Base-by-base conservation (phyloP, 2,888 invertebrate species). In the Parnassius glacialis region DNA sequence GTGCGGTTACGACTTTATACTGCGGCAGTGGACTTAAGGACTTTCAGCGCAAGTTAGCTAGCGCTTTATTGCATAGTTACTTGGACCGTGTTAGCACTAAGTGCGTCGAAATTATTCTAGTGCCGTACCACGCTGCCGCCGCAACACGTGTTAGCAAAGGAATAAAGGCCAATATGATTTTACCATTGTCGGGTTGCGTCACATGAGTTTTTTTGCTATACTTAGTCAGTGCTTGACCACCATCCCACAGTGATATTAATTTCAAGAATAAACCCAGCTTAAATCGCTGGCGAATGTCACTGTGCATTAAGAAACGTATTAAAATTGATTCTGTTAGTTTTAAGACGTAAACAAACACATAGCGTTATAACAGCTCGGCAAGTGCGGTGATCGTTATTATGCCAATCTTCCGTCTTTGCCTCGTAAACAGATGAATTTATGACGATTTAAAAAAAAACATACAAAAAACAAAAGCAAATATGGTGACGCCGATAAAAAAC, bases 371-470 rank as follows among this genome's bases (percentile, higher is more conserved):
- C 57, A 13, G 51, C 7, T 1, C 57, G 12, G 16, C 41, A 12
- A 7, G 51, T 10, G 25, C 48, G 16, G 20, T 11, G 60, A 51
- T 45, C 52, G 12, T 57, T 57, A 61, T 57, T 45, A 11, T 41
- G 47, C 12, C 57, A 20, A 58, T 16, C 47, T 16, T 45, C 41
- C 52, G 52, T 5, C 52, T 47, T 25, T 16, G 42, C 20, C 43
- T 57, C 56, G 61, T 61, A 61, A 61, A 61, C 44, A 57, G 41
- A 42, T 56, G 20, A 57, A 57, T 52, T 52, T 61, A 61, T 42
- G 13, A 20, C 42, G 44, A 9, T 25, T 20, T 16, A n/a, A 20
- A 51, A 44, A 13, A 44, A 45, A 12, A 61, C 13, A 44, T 13
- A 34, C 51, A 25, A 13, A 41, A 51, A 42, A 61, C 45, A 16